These are phyloP conservation scores for Esox niger DNA, from an alignment of 2,113 vertebrate species.

Conservation along the genomic window DNA sequence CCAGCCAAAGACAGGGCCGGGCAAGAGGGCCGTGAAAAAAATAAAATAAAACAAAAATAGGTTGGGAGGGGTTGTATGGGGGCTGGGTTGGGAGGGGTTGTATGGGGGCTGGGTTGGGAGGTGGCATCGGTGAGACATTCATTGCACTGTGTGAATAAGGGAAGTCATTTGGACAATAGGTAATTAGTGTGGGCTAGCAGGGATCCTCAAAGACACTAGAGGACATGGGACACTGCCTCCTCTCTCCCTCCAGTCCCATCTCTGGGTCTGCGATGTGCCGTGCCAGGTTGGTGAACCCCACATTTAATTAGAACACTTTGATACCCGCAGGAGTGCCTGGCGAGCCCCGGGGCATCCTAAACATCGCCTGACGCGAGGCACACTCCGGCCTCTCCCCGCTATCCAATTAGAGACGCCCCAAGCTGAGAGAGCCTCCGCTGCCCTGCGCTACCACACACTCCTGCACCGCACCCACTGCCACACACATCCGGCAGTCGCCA, in stretches of 20 bases:
- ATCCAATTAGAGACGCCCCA: constrained; percentile 77
- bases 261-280: constrained; percentile 86
- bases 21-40: constrained; percentile 69
- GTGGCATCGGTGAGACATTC: constrained; percentile 64
- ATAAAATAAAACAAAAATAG: constrained; percentile 73
- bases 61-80: constrained; percentile 27
- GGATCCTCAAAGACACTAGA: constrained; percentile 93
- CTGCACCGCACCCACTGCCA: not conserved
- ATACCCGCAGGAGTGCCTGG: constrained; percentile 98
- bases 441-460: constrained; percentile 3
- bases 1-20: constrained; percentile 86
- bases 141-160: constrained; percentile 83
- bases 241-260: constrained; percentile 42
- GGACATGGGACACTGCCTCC: constrained; percentile 83
- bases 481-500: constrained; percentile 35
- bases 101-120: constrained; percentile 59
- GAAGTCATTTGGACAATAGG: constrained; percentile 98
- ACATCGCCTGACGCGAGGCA: constrained; percentile 97
- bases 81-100: constrained; percentile 64
- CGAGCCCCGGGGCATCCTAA: constrained; percentile 95
- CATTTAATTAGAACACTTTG: constrained; percentile 99
- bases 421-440: constrained; percentile 63
- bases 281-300: constrained; percentile 88
- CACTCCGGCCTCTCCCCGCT: constrained; percentile 89
- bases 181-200: constrained; percentile 93